phyloP scores from a whole-genome alignment of 2,113 vertebrate genomes.

The Takifugu flavidus region DNA sequence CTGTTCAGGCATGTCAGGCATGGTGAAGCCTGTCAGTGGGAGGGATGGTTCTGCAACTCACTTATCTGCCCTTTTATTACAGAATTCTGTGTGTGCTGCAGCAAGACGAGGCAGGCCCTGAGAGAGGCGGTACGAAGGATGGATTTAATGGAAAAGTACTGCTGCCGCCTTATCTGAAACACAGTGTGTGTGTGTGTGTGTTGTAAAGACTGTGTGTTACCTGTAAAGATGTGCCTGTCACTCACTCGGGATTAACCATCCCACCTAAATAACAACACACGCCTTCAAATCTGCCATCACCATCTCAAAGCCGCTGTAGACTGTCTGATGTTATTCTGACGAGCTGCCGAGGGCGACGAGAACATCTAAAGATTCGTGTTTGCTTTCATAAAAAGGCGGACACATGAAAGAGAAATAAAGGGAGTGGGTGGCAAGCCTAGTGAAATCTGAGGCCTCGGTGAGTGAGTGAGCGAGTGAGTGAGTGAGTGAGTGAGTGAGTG shows the following conservation, averaged over 20 bases:
- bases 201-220: constrained; percentile 3
- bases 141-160: constrained; percentile 65
- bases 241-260: neutral
- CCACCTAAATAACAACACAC: constrained; percentile 9
- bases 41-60: constrained; percentile 2
- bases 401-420: constrained; percentile 23
- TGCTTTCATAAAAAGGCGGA: constrained; percentile 14
- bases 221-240: neutral
- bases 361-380: too few relatives aligned
- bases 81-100: constrained; percentile 5
- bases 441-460: neutral
- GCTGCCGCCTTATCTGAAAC: constrained; percentile 35
- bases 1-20: constrained; percentile 1
- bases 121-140: constrained; percentile 24
- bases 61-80: too few relatives aligned
- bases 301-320: too few relatives aligned
- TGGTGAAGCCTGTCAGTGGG: constrained; percentile 11
- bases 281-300: too few relatives aligned
- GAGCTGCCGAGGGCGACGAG: too few relatives aligned
- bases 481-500: neutral
- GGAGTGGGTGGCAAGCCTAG: constrained; percentile 1
- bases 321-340: neutral
- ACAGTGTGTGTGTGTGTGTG: constrained; percentile 12
- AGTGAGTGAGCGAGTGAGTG: neutral
- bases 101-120: constrained; percentile 61